Evolutionary conservation across 37 sponge, comb jelly and placozoan genomes (phyloP).

Genomic region (Bolinopsis microptera): DNA sequence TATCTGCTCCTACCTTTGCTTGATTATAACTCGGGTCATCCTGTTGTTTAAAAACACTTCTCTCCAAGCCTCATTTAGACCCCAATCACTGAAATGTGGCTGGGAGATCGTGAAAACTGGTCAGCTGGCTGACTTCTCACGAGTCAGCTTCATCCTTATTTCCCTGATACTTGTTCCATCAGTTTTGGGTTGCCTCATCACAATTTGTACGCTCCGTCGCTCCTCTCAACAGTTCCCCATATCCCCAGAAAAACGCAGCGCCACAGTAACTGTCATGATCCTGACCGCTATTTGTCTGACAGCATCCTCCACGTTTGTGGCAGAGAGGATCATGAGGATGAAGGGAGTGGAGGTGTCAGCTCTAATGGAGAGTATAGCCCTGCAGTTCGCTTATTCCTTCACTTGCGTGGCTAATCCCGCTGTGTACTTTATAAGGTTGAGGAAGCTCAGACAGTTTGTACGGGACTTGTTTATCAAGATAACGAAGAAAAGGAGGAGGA

Average conservation of each 20-base stretch:
- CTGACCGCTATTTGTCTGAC: not conserved
- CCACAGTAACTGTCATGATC: not conserved
- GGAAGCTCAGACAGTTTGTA: not conserved
- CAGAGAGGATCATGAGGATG: not conserved
- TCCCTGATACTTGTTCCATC: not conserved
- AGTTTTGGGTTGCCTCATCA: not conserved
- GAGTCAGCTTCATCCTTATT: not conserved
- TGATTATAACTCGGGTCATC: not conserved
- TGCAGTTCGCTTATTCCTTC: not conserved
- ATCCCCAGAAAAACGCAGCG: not conserved
- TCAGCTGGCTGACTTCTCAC: not conserved
- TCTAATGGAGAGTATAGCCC: not conserved
- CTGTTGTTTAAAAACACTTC: not conserved
- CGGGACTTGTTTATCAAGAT: too few species aligned
- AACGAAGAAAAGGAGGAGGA: too few species aligned
- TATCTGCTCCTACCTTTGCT: not conserved
- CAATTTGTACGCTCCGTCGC: not conserved
- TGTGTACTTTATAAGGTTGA: not conserved
- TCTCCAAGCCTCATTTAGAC: not conserved
- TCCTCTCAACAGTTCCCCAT: not conserved
- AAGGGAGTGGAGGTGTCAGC: not conserved
- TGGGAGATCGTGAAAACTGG: not conserved
- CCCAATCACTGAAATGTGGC: not conserved
- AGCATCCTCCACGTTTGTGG: not conserved
- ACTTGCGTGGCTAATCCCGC: not conserved